Conservation (phyloP, 2,797 vertebrate genomes). For the Pelochelys cantorii region DNA sequence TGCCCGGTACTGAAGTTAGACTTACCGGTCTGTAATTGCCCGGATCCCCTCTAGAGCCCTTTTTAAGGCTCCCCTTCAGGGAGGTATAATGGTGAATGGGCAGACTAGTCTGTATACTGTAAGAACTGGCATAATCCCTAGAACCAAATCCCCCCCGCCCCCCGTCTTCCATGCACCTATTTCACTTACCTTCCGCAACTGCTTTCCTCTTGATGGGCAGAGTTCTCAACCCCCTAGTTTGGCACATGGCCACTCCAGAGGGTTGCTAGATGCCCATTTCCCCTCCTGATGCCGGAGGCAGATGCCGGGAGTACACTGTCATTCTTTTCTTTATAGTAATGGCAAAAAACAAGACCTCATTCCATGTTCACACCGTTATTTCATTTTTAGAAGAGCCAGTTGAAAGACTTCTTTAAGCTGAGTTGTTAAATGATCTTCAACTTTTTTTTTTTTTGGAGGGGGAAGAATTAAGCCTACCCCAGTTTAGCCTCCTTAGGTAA, state of each 20-base stretch:
- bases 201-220: not conserved
- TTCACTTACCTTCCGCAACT: not conserved
- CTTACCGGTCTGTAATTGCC: no score
- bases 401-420: not conserved
- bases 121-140: rapidly evolving
- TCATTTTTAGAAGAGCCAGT: not conserved
- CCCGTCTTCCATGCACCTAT: not conserved
- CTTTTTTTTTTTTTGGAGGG: not conserved
- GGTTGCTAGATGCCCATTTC: not conserved
- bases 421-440: not conserved
- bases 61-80: no score
- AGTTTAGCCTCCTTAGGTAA: not conserved
- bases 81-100: not conserved
- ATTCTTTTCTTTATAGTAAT: not conserved
- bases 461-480: not conserved
- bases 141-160: not conserved
- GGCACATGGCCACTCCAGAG: not conserved
- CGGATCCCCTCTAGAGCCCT: no score
- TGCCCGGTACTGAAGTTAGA: no score
- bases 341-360: not conserved
- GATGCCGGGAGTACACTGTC: not conserved
- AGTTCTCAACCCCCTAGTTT: not conserved
- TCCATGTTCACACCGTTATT: not conserved
- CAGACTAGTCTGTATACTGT: not conserved
- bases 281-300: not conserved